Conservation (phyloP, 2,888 invertebrate genomes). For the Spisula solida region DNA sequence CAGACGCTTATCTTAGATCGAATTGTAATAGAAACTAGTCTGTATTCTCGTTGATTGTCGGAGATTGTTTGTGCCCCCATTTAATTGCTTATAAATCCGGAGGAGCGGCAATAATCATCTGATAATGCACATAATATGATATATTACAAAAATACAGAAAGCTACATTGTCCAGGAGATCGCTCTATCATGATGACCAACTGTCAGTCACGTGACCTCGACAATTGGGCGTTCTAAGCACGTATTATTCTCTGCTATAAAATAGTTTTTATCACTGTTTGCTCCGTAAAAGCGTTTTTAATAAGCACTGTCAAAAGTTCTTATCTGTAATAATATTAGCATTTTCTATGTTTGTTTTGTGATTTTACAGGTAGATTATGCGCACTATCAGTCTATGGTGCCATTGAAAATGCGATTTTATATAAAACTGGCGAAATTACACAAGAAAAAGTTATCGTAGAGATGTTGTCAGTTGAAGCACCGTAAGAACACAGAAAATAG, state of each 20-base stretch:
- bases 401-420: not conserved
- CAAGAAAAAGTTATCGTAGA: not conserved
- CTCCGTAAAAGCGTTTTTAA: not conserved
- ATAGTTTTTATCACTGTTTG: not conserved
- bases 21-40: conserved; percentile 41
- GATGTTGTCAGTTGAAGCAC: not conserved
- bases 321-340: not conserved
- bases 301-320: not conserved
- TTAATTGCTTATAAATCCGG: conserved; percentile 32
- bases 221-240: conserved; percentile 17
- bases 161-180: not conserved
- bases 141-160: conserved; percentile 15
- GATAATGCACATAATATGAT: not conserved
- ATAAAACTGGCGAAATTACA: not conserved
- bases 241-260: not conserved
- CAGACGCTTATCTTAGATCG: conserved; percentile 34
- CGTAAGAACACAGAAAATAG: not conserved
- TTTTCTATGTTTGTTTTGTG: not conserved
- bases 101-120: conserved; percentile 23
- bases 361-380: not conserved
- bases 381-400: not conserved
- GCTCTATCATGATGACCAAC: not conserved
- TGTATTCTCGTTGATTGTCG: conserved; percentile 34
- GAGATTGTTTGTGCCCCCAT: conserved; percentile 23
- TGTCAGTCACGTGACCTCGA: not conserved